Base-by-base conservation (phyloP, 2,797 vertebrate species). In the Odontamblyopus lacepedii region DNA sequence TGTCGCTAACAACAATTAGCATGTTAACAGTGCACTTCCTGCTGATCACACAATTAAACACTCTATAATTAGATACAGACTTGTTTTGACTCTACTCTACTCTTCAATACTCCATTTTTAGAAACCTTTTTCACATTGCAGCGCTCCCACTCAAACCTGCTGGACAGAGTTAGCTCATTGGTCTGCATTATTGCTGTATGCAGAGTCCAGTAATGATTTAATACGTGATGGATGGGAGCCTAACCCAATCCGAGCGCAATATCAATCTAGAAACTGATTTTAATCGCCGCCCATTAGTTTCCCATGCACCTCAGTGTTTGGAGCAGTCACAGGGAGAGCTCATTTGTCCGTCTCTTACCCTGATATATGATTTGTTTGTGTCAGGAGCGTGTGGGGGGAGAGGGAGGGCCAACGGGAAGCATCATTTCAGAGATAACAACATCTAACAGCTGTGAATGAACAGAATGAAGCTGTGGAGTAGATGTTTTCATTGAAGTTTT, bases 241-340 rank as follows among this genome's bases (percentile, higher is more conserved):
- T 80, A 77, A 81, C 77, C 81, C 79, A 83, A 89, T 85, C 85
- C 73, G 74, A 87, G 90, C 83, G 90, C 78, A 88, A 91, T 89
- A 91, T 91, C 84, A 91, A 88, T 85, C 79, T 86, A 48, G 86
- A 80, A 89, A 79, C 71, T 86, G 86, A 88, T 87, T 90, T 89
- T 89, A 91, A 92, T 92, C 87, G 85, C 81, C 78, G 85, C 82
- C 78, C 86, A 84, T 88, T 88, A 85, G 76, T 90, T 81, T 86
- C 72, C 65, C 79, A 35, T 55, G 80, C 73, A 72, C 79, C 76
- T 70, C 61, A 78, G 78, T 77, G 85, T 86, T 89, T 79, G 86
- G 83, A 87, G 89, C 84, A 91, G 85, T 88, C 79, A 72, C 67
- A 71, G 69, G 74, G 30, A 51, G 48, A 69, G 63, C 55, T 41